A percentile compares a stretch with the other conserved stretches of the same genome.
Conservation (phyloP, 2,888 invertebrate genomes). For the Temnothorax rugatulus region DNA sequence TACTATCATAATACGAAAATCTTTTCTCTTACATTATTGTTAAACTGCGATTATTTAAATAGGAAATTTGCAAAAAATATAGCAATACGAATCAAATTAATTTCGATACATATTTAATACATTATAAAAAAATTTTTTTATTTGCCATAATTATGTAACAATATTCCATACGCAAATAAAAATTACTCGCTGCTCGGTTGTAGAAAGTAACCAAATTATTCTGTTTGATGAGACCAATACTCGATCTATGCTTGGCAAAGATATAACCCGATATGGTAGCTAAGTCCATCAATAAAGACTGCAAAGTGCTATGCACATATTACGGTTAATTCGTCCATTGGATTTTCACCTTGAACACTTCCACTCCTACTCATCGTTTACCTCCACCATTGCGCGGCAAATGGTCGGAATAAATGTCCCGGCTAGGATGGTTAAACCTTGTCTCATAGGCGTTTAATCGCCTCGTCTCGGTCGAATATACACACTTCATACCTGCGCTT, state of each 20-base stretch:
- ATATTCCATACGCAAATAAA: slow-evolving; percentile 54
- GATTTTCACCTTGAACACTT: slow-evolving; percentile 65
- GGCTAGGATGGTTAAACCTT: slow-evolving; percentile 28
- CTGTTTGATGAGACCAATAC: slow-evolving; percentile 20
- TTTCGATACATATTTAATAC: not conserved
- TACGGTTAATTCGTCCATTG: slow-evolving; percentile 61
- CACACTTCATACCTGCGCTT: not conserved
- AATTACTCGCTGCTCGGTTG: slow-evolving; percentile 45
- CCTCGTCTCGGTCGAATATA: slow-evolving; percentile 5
- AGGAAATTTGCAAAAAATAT: not conserved
- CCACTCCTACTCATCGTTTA: slow-evolving; percentile 25
- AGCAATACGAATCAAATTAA: not conserved
- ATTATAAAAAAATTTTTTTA: not conserved
- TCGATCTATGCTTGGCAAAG: slow-evolving; percentile 46
- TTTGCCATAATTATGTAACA: slow-evolving; percentile 57
- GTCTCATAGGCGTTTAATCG: slow-evolving; percentile 12
- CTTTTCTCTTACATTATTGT: not conserved
- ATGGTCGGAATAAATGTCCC: slow-evolving; percentile 50
- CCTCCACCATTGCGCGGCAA: slow-evolving; percentile 45
- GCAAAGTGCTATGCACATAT: slow-evolving; percentile 65
- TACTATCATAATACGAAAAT: not conserved
- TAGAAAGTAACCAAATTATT: slow-evolving; percentile 40
- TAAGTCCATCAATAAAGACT: slow-evolving; percentile 68
- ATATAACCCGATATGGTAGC: slow-evolving; percentile 48
- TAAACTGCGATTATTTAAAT: slow-evolving; percentile 4